Evolutionary conservation across 2,888 invertebrate genomes (phyloP), one percentile per base, ranked within the genome.

Genomic region (Perizoma flavofasciatum): DNA sequence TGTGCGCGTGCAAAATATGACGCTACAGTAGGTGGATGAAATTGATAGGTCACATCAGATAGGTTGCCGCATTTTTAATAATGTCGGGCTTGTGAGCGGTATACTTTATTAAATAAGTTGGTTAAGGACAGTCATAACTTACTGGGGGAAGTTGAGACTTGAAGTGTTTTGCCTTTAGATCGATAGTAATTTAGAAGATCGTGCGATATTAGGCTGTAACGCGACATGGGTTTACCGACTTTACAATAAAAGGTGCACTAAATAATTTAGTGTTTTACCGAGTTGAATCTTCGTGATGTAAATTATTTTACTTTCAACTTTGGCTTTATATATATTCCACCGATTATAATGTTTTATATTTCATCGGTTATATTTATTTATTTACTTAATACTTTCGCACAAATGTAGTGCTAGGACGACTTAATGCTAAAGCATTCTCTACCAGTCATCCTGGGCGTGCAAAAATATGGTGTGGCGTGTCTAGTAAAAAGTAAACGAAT

Each of bases 41-140:
- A 85, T 83, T 80, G 83, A 85, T 85, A 82, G 82, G 79, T 74
- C 75, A 73, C 77, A 75, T 77, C 73, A 72, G 75, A 78, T 73
- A 74, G 81, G 79, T 77, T 79, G 78, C 73, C 73, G 64, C 62
- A 57, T 59, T 83, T 83, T 82, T 83, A 84, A 83, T 83, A 84
- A 81, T 74, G 74, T 74, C 68, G 71, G 41, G 47, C 44, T 35
- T 33, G 40, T 57, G 50, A 48, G 51, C 37, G 47, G 40, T 55
- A 22, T 22, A 43, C 57, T 52, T 57, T 57, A 52, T 57, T 52
- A 52, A 57, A 47, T 43, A 35, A 52, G 41, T 41, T 45, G 11
- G n/a, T 47, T 47, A 40, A 22, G 32, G n/a, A 35, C 32, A 39
- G 11, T 22, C 37, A 39, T 37, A 37, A 37, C 33, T 46, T 46